Base-by-base conservation (phyloP, 1,140 invertebrate species). In the Macrobrachium nipponense region DNA sequence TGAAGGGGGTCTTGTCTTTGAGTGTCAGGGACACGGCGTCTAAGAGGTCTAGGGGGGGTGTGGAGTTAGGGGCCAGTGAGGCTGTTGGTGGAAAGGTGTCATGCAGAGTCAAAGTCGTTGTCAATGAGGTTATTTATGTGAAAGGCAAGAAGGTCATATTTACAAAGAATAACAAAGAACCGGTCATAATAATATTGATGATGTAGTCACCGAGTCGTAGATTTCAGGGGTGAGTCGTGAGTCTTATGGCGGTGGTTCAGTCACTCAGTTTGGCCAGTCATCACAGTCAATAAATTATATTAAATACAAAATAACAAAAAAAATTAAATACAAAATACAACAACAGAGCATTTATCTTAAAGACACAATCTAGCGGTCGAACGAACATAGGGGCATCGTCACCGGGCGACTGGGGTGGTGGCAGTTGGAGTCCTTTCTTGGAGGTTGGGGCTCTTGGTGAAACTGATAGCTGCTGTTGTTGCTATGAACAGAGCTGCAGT, bases 271-370 rank as follows among this genome's bases (percentile, higher is more conserved):
- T 27, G 5, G 44, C 62, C 79, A 43, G 85, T 87, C 77, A 87
- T 81, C 79, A 87, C 85, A 87, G 85, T 87, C 85, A 87, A 87
- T 87, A 87, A 87, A 87, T 87, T 87, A 87, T 76, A 79, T 87
- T 87, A 87, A 87, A 87, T 86, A 87, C 85, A 87, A 87, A 82
- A 79, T 61, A 87, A 87, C 85, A 87, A 87, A 61, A 81, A 81
- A 44, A 20, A 17, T 80, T 80, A 86, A 80, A 86, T 86, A 80
- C 84, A 86, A 61, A 51, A 61, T 62, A 64, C 80, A 73, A 79
- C 68, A 86, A 64, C 59, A 44, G 60, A 78, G 60, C 78, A 58
- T n/a, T n/a, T 20, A 76, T 87, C 27, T 80, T 51, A 78, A 59
- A 23, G 58, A 82, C 85, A 82, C 85, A 75, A 87, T 79, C 79